Conservation (phyloP, 2,888 invertebrate species). For the Drosophila algonquin region DNA sequence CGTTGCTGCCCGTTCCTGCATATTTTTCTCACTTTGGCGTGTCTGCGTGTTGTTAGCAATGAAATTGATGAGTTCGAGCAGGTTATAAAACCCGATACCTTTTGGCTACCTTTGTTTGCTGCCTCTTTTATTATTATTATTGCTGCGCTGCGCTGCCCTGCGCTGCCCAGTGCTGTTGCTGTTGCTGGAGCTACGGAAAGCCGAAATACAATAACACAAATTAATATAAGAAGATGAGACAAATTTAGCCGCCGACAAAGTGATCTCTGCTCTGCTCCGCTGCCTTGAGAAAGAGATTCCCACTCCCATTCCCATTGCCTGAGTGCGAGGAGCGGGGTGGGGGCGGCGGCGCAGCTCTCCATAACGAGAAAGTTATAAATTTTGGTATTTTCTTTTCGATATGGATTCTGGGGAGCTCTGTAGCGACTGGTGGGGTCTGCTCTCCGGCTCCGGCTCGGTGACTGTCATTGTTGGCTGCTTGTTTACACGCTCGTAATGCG, state of each 20-base stretch:
- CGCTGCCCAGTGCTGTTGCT: slow-evolving; percentile 26
- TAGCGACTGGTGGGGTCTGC: slow-evolving; percentile 64
- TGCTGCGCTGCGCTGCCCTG: slow-evolving; percentile 34
- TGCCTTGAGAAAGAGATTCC: slow-evolving; percentile 21
- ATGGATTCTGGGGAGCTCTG: slow-evolving; percentile 6
- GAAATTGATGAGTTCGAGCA: slow-evolving; percentile 80
- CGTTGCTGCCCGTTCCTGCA: slow-evolving; percentile 45
- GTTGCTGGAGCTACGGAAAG: slow-evolving; percentile 51
- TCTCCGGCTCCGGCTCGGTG: slow-evolving; percentile 8
- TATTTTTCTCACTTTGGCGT: slow-evolving; percentile 78
- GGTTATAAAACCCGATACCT: slow-evolving; percentile 79
- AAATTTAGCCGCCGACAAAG: slow-evolving; percentile 80
- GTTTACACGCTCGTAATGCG: slow-evolving; percentile 73
- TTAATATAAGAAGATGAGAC: slow-evolving; percentile 80
- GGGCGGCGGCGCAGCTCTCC: slow-evolving; percentile 40
- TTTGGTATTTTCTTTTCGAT: slow-evolving; percentile 72
- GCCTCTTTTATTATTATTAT: slow-evolving; percentile 47
- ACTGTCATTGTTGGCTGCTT: slow-evolving; percentile 74
- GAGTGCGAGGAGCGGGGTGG: not conserved
- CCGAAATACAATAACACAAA: slow-evolving; percentile 79
- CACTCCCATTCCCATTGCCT: slow-evolving; percentile 22
- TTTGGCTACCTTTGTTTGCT: slow-evolving; percentile 70
- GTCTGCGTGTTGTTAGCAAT: slow-evolving; percentile 79
- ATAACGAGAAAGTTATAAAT: slow-evolving; percentile 82
- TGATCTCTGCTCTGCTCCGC: slow-evolving; percentile 31